Base-by-base conservation (phyloP, 2,113 vertebrate species). In the Seriola quinqueradiata region DNA sequence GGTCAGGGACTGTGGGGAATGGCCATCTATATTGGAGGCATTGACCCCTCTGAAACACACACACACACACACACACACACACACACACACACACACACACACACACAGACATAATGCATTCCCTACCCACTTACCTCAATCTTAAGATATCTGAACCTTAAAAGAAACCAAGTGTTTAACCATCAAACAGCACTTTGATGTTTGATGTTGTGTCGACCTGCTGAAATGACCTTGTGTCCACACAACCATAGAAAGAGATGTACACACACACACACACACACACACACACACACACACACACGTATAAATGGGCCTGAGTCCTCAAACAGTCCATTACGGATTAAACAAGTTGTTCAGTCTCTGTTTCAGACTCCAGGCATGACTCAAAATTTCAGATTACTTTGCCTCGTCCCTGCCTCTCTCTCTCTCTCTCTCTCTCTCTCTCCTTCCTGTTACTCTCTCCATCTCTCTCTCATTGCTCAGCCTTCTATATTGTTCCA, bases 281-380 rank as follows among this genome's bases (percentile, higher is more conserved):
- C 76, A 75, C 48, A 68, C 34, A 73, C 50, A 25, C n/a, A 55
- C 54, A 25, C 54, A 55, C 60, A 79, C 25, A 80, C 28, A 67
- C 7, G 14, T 0, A 58, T 4, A 79, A 42, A 58, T 14, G 50
- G 34, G 21, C 52, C 14, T 1, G 12, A 82, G 34, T 46, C 34
- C 70, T 64, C 23, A 34, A 70, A 71, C 74, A 65, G 54, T 80
- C 84, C 84, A 87, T 89, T 86, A 86, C 77, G 82, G 80, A 90
- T 82, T 85, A 81, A 89, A 87, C 66, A 83, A 77, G 64, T 87
- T 71, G 67, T 81, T 79, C 60, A 46, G 73, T 76, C 70, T 17
- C 38, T 50, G 74, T 80, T 80, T 83, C 66, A 67, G 78, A 79
- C 82, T 86, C 44, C 61, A 81, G 78, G 73, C 70, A 0, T 65